Base-by-base conservation (phyloP, 2,113 vertebrate genomes). In the Tyrannus savana region DNA sequence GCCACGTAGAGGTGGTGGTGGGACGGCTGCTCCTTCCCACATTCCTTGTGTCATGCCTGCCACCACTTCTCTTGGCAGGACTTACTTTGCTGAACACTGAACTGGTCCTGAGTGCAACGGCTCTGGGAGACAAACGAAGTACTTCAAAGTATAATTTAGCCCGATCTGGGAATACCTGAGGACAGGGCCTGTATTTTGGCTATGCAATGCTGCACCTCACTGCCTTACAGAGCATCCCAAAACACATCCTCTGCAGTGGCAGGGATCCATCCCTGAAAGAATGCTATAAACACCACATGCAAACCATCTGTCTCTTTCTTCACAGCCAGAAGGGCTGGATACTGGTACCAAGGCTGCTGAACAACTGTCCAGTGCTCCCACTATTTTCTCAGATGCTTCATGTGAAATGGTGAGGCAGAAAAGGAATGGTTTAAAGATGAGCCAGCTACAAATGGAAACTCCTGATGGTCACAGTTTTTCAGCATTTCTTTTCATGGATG, bases 241-340 rank as follows among this genome's bases (percentile, higher is more conserved):
- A 93, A 75, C 46, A 67, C 41, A 30, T 69, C 31, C 55, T 79
- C 19, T 0, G 0, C 41, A 35, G 59, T 7, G 12, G 28, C 25
- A 58, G n/a, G 67, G 50, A 42, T 83, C 52, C 42, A 74, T 30
- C 55, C 50, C 46, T 9, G 12, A 50, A 76, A 80, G 52, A 69
- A 60, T 39, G 9, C 15, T 68, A 27, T 35, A 86, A 93, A 50
- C 35, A 86, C 4, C 53, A 66, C 55, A 53, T 62, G 50, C 31
- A 85, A 94, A 83, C 25, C 75, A 86, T 71, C 63, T 92, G 75
- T 33, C 35, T 50, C 58, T 35, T 89, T n/a, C 37, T 88, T 33
- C 79, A 50, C 30, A 66, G 68, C 25, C 85, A 92, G 71, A 62
- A 80, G 47, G 0, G 0, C 67, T 88, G 71, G 71, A n/a, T 73